Evolutionary conservation across 1,140 invertebrate species (phyloP).

Genomic region (Trinorchestia longiramus): DNA sequence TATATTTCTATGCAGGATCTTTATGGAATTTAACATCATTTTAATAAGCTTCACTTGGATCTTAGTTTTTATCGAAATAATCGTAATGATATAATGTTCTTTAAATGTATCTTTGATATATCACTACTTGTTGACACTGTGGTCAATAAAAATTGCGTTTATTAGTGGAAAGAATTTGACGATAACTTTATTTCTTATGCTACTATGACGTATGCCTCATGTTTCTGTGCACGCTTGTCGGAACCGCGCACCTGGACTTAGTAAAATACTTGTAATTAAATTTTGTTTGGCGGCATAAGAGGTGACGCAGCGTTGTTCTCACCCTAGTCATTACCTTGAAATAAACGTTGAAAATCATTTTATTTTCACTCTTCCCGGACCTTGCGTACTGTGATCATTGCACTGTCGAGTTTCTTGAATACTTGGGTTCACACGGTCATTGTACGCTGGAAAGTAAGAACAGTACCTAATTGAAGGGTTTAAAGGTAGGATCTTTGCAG

Average conservation of each 20-base stretch:
- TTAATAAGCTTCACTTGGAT: neutral
- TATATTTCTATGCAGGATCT: neutral
- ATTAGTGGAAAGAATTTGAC: neutral
- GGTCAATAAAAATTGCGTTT: neutral
- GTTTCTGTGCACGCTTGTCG: neutral
- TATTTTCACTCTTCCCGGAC: neutral
- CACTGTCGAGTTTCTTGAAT: no score
- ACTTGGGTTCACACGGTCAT: no score
- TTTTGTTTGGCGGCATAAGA: neutral
- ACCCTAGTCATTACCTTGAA: neutral
- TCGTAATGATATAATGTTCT: no score
- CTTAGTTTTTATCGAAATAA: no score
- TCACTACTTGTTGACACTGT: no score
- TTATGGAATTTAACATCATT: neutral
- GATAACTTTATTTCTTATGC: neutral
- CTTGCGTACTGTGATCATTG: neutral
- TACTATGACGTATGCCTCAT: neutral
- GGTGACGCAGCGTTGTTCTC: neutral
- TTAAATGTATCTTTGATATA: no score
- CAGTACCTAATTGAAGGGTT: no score
- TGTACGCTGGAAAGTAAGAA: no score
- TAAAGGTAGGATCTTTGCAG: no score
- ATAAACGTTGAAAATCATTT: neutral
- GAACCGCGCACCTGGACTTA: neutral
- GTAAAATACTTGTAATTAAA: neutral